Base-by-base conservation (phyloP, 1,140 invertebrate species). In the Leptinotarsa lineolata region DNA sequence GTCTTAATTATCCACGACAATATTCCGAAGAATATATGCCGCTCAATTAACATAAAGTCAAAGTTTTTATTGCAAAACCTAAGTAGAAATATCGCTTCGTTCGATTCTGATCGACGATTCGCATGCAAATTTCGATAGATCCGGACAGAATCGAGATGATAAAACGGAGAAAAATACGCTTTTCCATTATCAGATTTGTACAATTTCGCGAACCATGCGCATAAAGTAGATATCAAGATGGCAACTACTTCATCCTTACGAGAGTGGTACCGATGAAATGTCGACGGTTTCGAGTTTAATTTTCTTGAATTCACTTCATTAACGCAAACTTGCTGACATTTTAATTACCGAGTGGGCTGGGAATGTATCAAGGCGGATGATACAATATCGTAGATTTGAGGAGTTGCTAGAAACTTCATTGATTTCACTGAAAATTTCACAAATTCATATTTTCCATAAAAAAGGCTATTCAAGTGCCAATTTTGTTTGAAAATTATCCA, bases 31-130 rank as follows among this genome's bases (percentile, higher is more conserved):
- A 70, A 78, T 73, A 77, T 77, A 75, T 78, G 74, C 73, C 73
- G 68, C 75, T 75, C 72, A 75, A 78, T 78, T 78, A 78, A 75
- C 76, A 75, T 78, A 78, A 78, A 78, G 64, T 78, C 66, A 69
- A 68, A 20, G 74, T 75, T 74, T 78, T 78, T 78, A 78, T 75
- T 69, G 76, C 68, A 48, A 72, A 63, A 22, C 64, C 72, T 44
- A 15, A 46, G 61, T 59, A 64, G 20, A 61, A 61, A 72, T 75
- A 74, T 74, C 68, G 74, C 70, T 72, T 70, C 48, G 58, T 72
- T 69, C 54, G 67, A 20, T 71, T 22, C 64, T 16, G 70, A 60
- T 74, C 44, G 18, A 45, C 70, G 20, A 76, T 78, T 78, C 68
- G 63, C 70, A 78, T 78, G 76, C 76, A 74, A 78, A 78, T 74